Conservation (phyloP, 1,140 invertebrate genomes). For the Scaptomyza pallida region DNA sequence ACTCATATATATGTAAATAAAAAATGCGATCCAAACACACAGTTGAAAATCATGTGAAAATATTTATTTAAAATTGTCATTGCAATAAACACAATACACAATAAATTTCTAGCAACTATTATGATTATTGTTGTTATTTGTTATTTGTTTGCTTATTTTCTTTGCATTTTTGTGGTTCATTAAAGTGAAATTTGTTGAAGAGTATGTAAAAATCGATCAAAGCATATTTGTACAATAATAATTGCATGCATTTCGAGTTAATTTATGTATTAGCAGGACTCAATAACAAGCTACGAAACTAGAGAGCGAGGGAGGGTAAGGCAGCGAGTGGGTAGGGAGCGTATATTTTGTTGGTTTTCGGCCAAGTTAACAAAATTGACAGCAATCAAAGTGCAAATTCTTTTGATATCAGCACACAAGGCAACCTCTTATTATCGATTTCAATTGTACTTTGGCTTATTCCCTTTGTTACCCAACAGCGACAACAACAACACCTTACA, state of each 20-base stretch:
- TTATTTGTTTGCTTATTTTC: slow-evolving; percentile 8
- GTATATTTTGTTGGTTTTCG: too few relatives aligned
- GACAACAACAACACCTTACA: too few relatives aligned
- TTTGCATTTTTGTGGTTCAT: slow-evolving; percentile 1
- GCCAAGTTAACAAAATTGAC: not conserved
- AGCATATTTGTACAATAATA: not conserved
- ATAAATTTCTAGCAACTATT: slow-evolving; percentile 26
- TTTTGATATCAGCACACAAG: not conserved
- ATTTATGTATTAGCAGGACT: slow-evolving; percentile 42
- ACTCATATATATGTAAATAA: too few relatives aligned
- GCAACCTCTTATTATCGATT: not conserved
- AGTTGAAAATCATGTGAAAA: slow-evolving; percentile 52
- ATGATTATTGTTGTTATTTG: slow-evolving; percentile 15
- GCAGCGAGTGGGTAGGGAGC: too few relatives aligned
- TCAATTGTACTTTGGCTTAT: too few relatives aligned
- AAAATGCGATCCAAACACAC: slow-evolving; percentile 38
- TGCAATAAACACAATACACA: slow-evolving; percentile 41
- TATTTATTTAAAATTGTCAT: slow-evolving; percentile 64
- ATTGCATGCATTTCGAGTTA: not conserved
- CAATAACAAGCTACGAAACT: slow-evolving; percentile 40
- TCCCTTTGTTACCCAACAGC: too few relatives aligned
- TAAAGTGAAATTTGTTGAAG: too few relatives aligned
- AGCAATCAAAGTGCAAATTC: not conserved
- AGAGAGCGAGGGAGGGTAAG: not conserved
- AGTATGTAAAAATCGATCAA: too few relatives aligned